Evolutionary conservation across 1,140 invertebrate genomes (phyloP).

Genomic region (Hycleus cichorii): DNA sequence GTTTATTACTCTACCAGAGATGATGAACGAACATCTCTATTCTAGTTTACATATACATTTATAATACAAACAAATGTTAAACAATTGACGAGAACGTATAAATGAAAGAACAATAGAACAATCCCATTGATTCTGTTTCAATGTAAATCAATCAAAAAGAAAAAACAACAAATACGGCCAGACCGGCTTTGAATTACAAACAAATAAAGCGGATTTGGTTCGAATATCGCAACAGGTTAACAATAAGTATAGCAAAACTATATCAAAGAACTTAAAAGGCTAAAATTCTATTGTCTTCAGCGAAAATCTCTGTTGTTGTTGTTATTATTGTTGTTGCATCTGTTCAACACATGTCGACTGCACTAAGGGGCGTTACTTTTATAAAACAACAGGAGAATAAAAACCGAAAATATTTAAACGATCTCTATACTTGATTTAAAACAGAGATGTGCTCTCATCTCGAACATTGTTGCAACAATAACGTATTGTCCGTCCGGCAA

Average conservation of each 20-base stretch:
- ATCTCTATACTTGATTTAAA: slow-evolving; percentile 11
- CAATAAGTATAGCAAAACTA: not conserved
- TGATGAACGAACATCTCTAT: not conserved
- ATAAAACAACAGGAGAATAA: not conserved
- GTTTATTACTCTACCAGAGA: slow-evolving; percentile 13
- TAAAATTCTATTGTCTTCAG: not conserved
- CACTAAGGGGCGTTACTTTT: slow-evolving; percentile 2
- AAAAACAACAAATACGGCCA: no score
- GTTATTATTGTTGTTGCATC: slow-evolving; percentile 4
- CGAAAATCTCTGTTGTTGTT: not conserved
- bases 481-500: slow-evolving; percentile 5
- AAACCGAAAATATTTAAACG: not conserved
- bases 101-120: no score
- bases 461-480: slow-evolving; percentile 2
- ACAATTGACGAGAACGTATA: no score
- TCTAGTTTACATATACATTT: not conserved
- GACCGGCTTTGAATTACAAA: not conserved
- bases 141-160: no score
- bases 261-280: not conserved
- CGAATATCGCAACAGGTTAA: not conserved
- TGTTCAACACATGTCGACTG: slow-evolving; percentile 12
- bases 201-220: not conserved
- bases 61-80: not conserved
- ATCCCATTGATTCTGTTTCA: no score
- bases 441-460: not conserved